Conservation (phyloP, 2,888 invertebrate species). For the Sipha maydis region DNA sequence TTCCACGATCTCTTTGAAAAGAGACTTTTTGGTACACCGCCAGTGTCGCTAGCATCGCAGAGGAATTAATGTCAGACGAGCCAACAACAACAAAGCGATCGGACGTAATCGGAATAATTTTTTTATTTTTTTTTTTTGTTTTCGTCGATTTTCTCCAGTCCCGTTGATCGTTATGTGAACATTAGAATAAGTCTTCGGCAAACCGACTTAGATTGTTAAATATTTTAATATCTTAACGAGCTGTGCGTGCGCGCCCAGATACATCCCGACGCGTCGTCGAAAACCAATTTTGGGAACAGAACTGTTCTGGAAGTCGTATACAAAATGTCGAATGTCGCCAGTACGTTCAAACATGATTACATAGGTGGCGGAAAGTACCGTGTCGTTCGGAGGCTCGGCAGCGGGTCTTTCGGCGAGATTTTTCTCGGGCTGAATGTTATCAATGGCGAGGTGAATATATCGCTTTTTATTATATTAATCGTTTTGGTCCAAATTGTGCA, state of each 20-base stretch:
- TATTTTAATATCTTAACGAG: constrained; percentile 14
- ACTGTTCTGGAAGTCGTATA: constrained; percentile 38
- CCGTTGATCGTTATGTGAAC: constrained; percentile 58
- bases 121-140: constrained; percentile 49
- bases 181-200: constrained; percentile 33
- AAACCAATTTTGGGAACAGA: constrained; percentile 40
- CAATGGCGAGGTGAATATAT: constrained; percentile 84
- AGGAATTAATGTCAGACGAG: constrained; percentile 60
- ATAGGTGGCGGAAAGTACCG: constrained; percentile 93
- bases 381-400: constrained; percentile 83
- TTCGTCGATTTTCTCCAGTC: constrained; percentile 52
- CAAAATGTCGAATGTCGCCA: constrained; percentile 64
- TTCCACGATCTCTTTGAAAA: constrained; percentile 57
- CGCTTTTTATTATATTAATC: constrained; percentile 1
- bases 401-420: constrained; percentile 99
- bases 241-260: constrained; percentile 45
- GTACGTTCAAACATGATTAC: constrained; percentile 74
- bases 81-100: constrained; percentile 61
- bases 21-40: constrained; percentile 3
- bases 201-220: constrained; percentile 1
- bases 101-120: constrained; percentile 54
- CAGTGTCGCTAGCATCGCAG: constrained; percentile 52
- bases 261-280: constrained; percentile 52
- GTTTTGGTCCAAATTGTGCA: constrained; percentile 11
- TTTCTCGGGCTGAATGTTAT: constrained; percentile 92